phyloP scores from a whole-genome alignment of 2,797 vertebrate species.

The Pipistrellus kuhlii region DNA sequence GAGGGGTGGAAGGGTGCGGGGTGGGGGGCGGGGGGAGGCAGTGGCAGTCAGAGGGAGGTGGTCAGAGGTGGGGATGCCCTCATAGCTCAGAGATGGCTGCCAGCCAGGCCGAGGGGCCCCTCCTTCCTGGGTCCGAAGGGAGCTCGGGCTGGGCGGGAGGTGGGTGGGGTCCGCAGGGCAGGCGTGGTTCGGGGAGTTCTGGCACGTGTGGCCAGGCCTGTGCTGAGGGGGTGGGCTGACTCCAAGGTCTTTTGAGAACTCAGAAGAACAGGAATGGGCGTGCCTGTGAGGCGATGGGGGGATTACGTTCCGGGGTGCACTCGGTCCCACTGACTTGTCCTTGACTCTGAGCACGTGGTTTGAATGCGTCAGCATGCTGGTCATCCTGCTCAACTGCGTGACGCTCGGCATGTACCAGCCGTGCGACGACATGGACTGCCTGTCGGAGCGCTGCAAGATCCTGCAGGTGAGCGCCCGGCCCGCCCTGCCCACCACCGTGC shows the following conservation, averaged over 20 bases:
- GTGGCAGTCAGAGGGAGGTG: too few relatives aligned
- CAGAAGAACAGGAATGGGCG: not conserved
- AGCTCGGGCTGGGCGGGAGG: not conserved
- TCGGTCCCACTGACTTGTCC: conserved; percentile 71
- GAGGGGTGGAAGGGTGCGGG: not conserved
- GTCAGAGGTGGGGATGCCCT: not conserved
- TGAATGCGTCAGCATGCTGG: conserved; percentile 98
- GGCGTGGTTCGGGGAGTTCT: not conserved
- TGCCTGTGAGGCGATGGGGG: too few relatives aligned
- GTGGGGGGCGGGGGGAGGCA: too few relatives aligned
- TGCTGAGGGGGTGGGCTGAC: not conserved
- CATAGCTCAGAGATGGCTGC: not conserved
- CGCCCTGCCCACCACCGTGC: too few relatives aligned
- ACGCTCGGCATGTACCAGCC: conserved; percentile 99
- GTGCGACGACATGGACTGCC: conserved; percentile 98
- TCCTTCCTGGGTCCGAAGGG: not conserved
- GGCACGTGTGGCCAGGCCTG: not conserved
- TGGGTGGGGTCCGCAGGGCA: too few relatives aligned
- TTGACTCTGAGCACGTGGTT: conserved; percentile 94
- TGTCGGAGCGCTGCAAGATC: conserved; percentile 97
- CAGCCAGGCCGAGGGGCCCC: not conserved
- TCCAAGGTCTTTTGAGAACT: not conserved
- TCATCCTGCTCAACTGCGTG: conserved; percentile 98
- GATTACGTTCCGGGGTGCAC: not conserved
- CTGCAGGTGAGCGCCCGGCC: conserved; percentile 91